Evolutionary conservation across 92 coral and sea anemone species (phyloP).

Genomic region (Plumapathes pennacea): DNA sequence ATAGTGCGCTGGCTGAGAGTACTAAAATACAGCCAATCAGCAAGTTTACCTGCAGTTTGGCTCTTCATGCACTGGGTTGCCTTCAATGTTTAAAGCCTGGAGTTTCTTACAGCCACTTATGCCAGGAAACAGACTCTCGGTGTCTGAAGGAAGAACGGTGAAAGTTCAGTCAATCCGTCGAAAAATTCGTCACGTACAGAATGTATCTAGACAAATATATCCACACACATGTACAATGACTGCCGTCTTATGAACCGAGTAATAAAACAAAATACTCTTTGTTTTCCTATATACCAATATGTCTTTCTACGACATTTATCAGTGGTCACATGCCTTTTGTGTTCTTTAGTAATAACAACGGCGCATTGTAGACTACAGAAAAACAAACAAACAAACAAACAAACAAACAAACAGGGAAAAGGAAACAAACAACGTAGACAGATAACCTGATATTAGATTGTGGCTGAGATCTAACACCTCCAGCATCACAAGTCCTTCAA

Average conservation of each 20-base stretch:
- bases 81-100: conserved; percentile 47
- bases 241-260: not conserved
- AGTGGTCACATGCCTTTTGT: too few relatives aligned
- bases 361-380: too few relatives aligned
- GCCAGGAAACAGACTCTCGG: conserved; percentile 74
- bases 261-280: not conserved
- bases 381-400: too few relatives aligned
- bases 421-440: not conserved
- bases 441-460: conserved; percentile 89
- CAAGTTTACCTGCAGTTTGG: conserved; percentile 68
- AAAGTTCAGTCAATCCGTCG: not conserved
- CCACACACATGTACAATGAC: too few relatives aligned
- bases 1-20: too few relatives aligned
- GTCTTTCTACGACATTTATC: too few relatives aligned
- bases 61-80: conserved; percentile 89
- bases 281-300: not conserved
- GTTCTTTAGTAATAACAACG: too few relatives aligned
- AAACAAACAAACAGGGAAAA: too few relatives aligned
- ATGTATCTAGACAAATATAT: not conserved
- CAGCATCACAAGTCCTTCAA: conserved; percentile 54
- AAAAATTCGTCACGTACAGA: too few relatives aligned
- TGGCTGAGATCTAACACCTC: conserved; percentile 71
- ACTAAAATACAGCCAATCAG: not conserved
- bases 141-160: conserved; percentile 46
- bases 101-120: conserved; percentile 52